These are phyloP conservation scores for Scaptomyza montana DNA, from an alignment of 1,140 invertebrate species.

Conservation along the genomic window DNA sequence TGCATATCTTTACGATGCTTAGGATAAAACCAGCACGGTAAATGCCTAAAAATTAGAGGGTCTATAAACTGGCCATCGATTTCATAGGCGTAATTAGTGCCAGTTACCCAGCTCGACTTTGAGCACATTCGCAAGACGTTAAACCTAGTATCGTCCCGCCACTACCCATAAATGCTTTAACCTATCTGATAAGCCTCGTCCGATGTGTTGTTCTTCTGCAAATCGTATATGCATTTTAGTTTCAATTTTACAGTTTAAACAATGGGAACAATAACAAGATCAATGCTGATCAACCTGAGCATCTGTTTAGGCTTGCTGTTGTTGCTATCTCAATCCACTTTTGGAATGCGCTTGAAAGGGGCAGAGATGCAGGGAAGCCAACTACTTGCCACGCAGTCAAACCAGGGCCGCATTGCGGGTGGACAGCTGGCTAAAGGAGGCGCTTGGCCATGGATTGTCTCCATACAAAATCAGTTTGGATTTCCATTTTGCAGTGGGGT, in stretches of 20 bases:
- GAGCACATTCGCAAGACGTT: constrained; percentile 15
- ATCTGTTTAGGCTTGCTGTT: constrained; percentile 8
- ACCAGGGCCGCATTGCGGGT: constrained; percentile 77
- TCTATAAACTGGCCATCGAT: constrained; percentile 11
- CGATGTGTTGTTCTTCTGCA: constrained; percentile 54
- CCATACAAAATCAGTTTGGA: constrained; percentile 63
- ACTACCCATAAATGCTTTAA: constrained; percentile 20
- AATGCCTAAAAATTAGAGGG: constrained; percentile 31
- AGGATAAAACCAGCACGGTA: constrained; percentile 42
- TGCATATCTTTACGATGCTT: constrained; percentile 29
- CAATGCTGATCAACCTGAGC: constrained; percentile 19
- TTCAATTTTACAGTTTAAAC: constrained; percentile 45
- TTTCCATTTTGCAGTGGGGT: constrained; percentile 83
- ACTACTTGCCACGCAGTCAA: constrained; percentile 10
- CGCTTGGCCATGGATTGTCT: constrained; percentile 81
- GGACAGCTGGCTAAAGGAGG: constrained; percentile 75
- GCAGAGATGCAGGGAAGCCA: constrained; percentile 1
- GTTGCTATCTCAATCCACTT: not conserved
- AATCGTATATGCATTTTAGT: constrained; percentile 45
- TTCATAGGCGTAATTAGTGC: constrained; percentile 46
- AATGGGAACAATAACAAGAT: constrained; percentile 54
- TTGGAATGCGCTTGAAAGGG: constrained; percentile 46
- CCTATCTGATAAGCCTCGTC: constrained; percentile 42
- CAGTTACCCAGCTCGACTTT: not conserved
- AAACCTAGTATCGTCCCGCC: constrained; percentile 39